These are phyloP conservation scores for Drosophila cognata DNA, from an alignment of 2,888 invertebrate genomes.

Conservation along the genomic window DNA sequence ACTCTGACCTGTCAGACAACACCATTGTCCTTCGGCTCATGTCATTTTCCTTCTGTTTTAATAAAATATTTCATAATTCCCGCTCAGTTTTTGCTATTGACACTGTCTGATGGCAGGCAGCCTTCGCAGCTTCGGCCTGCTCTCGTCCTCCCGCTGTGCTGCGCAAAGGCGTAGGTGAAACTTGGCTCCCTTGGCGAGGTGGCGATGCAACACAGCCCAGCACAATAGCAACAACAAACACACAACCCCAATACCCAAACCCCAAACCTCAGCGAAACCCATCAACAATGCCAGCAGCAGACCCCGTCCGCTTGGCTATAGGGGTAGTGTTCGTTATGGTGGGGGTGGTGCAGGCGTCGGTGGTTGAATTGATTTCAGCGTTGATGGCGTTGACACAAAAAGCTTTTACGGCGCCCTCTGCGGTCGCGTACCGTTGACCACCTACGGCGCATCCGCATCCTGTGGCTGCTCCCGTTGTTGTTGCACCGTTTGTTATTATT, in stretches of 20 bases:
- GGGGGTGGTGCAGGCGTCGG: constrained; percentile 46
- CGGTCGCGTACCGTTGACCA: constrained; percentile 78
- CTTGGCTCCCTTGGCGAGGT: constrained; percentile 45
- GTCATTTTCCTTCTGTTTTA: constrained; percentile 71
- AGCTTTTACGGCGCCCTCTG: constrained; percentile 81
- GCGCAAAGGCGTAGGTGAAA: constrained; percentile 74
- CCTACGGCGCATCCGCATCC: constrained; percentile 73
- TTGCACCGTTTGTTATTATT: constrained; percentile 19
- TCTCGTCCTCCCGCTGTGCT: constrained; percentile 70
- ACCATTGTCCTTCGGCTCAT: constrained; percentile 19
- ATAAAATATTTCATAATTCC: constrained; percentile 80
- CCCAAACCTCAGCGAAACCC: constrained; percentile 53
- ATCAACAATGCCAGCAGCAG: constrained; percentile 69
- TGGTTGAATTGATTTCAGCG: constrained; percentile 78
- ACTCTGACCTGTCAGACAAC: constrained; percentile 5
- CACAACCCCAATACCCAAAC: neutral
- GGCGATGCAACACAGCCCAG: constrained; percentile 22
- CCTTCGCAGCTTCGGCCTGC: constrained; percentile 26
- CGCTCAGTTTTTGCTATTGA: constrained; percentile 77
- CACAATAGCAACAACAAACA: constrained; percentile 20
- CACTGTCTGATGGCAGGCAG: constrained; percentile 74
- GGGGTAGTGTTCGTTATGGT: neutral
- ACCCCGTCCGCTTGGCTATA: constrained; percentile 25
- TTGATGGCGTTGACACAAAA: constrained; percentile 83
- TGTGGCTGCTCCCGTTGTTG: constrained; percentile 58